These are phyloP conservation scores for Diglossa cyanea DNA, from an alignment of 2,797 vertebrate species.

Conservation along the genomic window DNA sequence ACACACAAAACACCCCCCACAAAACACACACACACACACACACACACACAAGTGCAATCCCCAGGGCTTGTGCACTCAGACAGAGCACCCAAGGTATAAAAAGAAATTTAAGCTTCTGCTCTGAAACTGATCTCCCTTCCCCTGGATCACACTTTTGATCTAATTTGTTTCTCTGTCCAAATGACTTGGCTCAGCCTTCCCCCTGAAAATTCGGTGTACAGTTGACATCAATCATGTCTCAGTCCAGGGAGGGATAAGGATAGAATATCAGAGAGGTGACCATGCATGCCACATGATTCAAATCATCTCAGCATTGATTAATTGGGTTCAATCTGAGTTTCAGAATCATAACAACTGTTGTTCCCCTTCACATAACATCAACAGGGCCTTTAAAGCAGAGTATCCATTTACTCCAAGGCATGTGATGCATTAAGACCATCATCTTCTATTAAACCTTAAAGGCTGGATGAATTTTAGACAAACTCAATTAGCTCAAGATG, in stretches of 20 bases:
- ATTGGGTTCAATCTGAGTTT: slow-evolving; percentile 82
- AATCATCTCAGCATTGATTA: slow-evolving; percentile 83
- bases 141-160: slow-evolving; percentile 80
- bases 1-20: not conserved
- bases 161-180: slow-evolving; percentile 81
- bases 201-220: slow-evolving; percentile 68
- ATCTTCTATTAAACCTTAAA: slow-evolving; percentile 76
- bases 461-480: slow-evolving; percentile 76
- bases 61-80: not conserved
- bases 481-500: slow-evolving; percentile 80
- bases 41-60: not conserved
- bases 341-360: slow-evolving; percentile 81
- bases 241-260: slow-evolving; percentile 69
- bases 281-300: slow-evolving; percentile 81
- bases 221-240: slow-evolving; percentile 80
- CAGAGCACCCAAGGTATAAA: slow-evolving; percentile 9
- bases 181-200: slow-evolving; percentile 60
- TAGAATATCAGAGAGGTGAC: slow-evolving; percentile 84
- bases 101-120: slow-evolving; percentile 47
- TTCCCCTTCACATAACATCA: slow-evolving; percentile 74
- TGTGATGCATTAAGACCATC: slow-evolving; percentile 73
- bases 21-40: not conserved
- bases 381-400: slow-evolving; percentile 78
- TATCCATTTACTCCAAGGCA: slow-evolving; percentile 71
- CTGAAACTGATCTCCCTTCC: slow-evolving; percentile 84